Base-by-base conservation (phyloP, 2,113 vertebrate species). In the Cromileptes altivelis region DNA sequence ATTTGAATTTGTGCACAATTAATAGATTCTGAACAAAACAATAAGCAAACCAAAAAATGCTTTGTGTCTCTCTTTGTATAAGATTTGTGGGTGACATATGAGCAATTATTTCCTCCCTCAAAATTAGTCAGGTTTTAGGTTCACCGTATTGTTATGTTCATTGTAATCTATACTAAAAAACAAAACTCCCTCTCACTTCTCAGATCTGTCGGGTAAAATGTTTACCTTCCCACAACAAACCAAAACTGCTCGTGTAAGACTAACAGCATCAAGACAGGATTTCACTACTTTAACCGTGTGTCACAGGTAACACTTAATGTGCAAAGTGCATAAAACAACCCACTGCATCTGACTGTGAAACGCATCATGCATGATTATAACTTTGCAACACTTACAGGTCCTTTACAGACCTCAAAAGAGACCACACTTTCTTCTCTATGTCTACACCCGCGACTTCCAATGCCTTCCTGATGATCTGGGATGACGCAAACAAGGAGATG, bases 121-220 rank as follows among this genome's bases (percentile, higher is more conserved):
- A 69, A 19, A 6, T 76, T n/a, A 40, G 12, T 52, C 1, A 61
- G n/a, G 12, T 52, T 14, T 21, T 15, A 23, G 1, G 4, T 37
- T 52, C 2, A 47, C 15, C 2, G 19, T 4, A 13, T 37, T 27
- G 27, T 45, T 45, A 14, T 21, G 14, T 33, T n/a, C 57, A 57
- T 42, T 1, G 27, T 19, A 14, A 45, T 65, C 23, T 12, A 49
- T 27, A 23, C 37, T 7, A n/a, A 77, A 0, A 17, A 61, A n/a
- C 6, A 27, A 12, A 37, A 0, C 3, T 6, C 6, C 4, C 2
- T 57, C 4, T 73, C 6, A 53, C 5, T 57, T 83, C 69, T 60
- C 52, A 94, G 94, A 94, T 81, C 73, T 95, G 67, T 89, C 92
- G 18, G 88, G 86, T 56, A 91, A 91, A 88, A 89, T 95, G 90